Evolutionary conservation across 2,113 vertebrate species (phyloP).

Genomic region (Nematolebias whitei): DNA sequence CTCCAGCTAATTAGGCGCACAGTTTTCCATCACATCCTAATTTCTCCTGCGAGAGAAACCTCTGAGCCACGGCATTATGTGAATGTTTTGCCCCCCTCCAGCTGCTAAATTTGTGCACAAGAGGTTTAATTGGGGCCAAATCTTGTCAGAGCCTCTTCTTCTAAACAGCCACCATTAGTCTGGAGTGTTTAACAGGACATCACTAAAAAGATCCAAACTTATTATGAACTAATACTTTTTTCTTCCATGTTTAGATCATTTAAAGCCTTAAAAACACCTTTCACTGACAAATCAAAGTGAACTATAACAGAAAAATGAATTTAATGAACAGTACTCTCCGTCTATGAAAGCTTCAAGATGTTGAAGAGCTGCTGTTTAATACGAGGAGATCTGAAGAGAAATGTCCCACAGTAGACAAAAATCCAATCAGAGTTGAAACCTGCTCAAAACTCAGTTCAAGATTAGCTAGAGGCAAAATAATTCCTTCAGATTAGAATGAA

Average conservation of each 20-base stretch:
- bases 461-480: no score
- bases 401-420: neutral
- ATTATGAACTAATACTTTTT: constrained; percentile 38
- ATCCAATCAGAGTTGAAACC: no score
- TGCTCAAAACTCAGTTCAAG: no score
- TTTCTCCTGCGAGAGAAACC: constrained; percentile 63
- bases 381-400: neutral
- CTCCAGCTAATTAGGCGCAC: constrained; percentile 56
- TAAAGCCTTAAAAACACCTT: constrained; percentile 22
- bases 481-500: no score
- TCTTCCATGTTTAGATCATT: constrained; percentile 30
- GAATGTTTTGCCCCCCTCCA: constrained; percentile 64
- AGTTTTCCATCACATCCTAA: constrained; percentile 64
- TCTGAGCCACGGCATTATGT: constrained; percentile 65
- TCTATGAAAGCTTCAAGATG: neutral
- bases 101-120: constrained; percentile 62
- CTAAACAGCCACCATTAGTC: constrained; percentile 51
- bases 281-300: constrained; percentile 21
- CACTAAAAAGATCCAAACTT: constrained; percentile 52
- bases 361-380: neutral
- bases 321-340: constrained; percentile 2
- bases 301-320: neutral
- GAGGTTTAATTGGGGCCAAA: constrained; percentile 72
- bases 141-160: constrained; percentile 63
- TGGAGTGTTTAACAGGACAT: constrained; percentile 40